Evolutionary conservation across 2,113 vertebrate genomes (phyloP).

Genomic region (Barbus barbus): DNA sequence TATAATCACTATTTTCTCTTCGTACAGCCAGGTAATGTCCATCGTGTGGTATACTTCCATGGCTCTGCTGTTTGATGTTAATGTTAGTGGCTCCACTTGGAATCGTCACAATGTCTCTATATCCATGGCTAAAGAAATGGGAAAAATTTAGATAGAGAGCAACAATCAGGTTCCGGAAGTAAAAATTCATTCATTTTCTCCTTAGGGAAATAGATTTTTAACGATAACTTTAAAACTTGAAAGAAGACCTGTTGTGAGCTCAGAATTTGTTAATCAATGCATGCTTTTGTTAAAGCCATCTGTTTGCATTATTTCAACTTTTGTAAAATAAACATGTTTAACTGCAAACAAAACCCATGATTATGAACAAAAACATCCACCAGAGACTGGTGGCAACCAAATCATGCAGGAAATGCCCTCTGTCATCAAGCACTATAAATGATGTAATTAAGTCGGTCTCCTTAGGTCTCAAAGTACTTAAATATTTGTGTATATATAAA

Average conservation of each 20-base stretch:
- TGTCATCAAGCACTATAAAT: no score
- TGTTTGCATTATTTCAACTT: not conserved
- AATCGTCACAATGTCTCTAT: slow-evolving; percentile 93
- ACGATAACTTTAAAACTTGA: no score
- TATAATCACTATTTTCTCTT: slow-evolving; percentile 80
- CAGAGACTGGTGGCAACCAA: no score
- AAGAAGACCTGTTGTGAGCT: not conserved
- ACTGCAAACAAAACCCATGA: not conserved
- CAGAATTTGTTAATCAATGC: not conserved
- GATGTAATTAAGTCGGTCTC: no score
- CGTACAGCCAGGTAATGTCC: slow-evolving; percentile 91
- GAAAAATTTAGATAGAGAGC: not conserved
- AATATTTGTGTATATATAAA: no score
- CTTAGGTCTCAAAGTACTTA: no score
- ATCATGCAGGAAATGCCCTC: no score
- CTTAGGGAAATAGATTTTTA: no score
- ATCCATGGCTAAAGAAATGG: slow-evolving; percentile 81
- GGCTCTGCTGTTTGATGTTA: slow-evolving; percentile 93
- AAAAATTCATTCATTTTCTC: not conserved
- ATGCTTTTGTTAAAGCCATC: not conserved
- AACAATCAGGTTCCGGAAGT: not conserved
- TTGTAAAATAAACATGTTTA: not conserved
- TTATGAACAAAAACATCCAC: not conserved
- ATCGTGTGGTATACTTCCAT: slow-evolving; percentile 83
- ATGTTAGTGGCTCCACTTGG: slow-evolving; percentile 91